phyloP scores from a whole-genome alignment of 2,797 vertebrate genomes.

The Cetoscarus ocellatus region DNA sequence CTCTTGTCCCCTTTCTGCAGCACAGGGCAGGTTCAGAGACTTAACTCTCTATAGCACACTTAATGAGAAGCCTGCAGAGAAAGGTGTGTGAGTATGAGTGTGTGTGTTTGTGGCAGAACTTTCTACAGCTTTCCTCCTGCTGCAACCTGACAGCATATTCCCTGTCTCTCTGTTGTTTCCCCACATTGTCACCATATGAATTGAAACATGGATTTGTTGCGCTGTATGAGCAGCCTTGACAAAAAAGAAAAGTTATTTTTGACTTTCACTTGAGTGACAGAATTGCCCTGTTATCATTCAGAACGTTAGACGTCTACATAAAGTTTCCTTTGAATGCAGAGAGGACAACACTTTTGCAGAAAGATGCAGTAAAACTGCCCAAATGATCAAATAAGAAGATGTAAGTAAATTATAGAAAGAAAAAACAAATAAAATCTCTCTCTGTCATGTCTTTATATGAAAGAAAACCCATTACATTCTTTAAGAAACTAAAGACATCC shows the following conservation, averaged over 20 bases:
- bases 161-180: constrained; percentile 30
- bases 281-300: neutral
- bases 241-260: neutral
- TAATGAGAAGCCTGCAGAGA: constrained; percentile 68
- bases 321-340: too few species aligned
- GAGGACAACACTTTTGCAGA: too few species aligned
- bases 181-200: constrained; percentile 23
- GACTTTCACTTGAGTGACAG: too few species aligned
- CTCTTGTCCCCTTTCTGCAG: constrained; percentile 44
- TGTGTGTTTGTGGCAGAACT: constrained; percentile 12
- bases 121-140: constrained; percentile 35
- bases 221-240: neutral
- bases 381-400: too few species aligned
- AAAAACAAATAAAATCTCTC: too few species aligned
- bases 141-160: constrained; percentile 28
- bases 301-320: neutral
- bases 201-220: neutral
- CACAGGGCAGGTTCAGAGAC: constrained; percentile 46
- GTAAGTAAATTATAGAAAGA: too few species aligned
- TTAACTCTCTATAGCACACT: constrained; percentile 42
- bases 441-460: too few species aligned
- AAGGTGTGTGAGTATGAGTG: constrained; percentile 5
- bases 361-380: too few species aligned
- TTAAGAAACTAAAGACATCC: too few species aligned
- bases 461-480: too few species aligned